A percentile compares a stretch with the other conserved stretches of the same genome.
phyloP scores from a whole-genome alignment of 2,797 vertebrate species.

The Buceros bicornis region DNA sequence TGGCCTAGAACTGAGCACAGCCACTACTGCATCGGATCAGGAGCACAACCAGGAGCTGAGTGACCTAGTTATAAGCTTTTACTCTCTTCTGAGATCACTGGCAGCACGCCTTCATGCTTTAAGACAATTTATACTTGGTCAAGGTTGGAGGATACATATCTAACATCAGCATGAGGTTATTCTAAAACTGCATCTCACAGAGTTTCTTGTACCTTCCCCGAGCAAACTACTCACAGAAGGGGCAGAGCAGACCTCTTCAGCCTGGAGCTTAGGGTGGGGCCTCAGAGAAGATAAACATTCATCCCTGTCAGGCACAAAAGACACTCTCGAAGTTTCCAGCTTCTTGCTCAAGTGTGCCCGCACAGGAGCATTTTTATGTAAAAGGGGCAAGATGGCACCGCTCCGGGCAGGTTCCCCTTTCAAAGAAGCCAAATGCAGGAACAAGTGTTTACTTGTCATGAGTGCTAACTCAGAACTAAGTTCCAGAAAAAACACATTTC shows the following conservation, averaged over 20 bases:
- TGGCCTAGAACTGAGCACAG: not conserved
- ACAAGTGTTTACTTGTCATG: not conserved
- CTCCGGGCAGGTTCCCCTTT: not conserved
- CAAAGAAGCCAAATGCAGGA: not conserved
- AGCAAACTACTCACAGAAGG: not conserved
- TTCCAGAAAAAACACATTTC: not conserved
- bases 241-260: not conserved
- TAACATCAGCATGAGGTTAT: not conserved
- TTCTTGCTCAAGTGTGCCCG: accelerated
- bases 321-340: not conserved
- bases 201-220: not conserved
- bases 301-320: not conserved
- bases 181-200: not conserved
- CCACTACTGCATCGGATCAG: not conserved
- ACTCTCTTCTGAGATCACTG: not conserved
- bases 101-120: not conserved
- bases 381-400: not conserved
- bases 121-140: not conserved
- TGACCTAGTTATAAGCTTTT: not conserved
- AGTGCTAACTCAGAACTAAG: not conserved
- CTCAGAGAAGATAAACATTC: not conserved
- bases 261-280: not conserved
- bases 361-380: not conserved
- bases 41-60: not conserved
- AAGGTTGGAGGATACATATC: not conserved